phyloP scores from a whole-genome alignment of 2,113 vertebrate species.

The Peromyscus californicus region DNA sequence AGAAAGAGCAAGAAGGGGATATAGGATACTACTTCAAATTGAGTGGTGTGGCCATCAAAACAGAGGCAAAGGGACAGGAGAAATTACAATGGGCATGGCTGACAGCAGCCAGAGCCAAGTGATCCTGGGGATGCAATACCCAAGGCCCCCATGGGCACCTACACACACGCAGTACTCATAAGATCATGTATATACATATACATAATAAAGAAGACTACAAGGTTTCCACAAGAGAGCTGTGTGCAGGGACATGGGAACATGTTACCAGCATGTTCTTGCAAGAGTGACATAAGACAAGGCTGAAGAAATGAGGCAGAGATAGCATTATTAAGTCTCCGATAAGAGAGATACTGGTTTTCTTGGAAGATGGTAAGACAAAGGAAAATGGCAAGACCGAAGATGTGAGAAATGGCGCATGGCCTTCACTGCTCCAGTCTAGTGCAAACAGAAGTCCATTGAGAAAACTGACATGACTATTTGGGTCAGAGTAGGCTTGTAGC shows the following conservation, averaged over 20 bases:
- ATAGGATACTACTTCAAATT: background rate
- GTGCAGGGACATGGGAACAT: accelerated
- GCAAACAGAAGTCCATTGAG: background rate
- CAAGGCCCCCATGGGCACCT: background rate
- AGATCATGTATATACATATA: background rate
- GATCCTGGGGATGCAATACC: background rate
- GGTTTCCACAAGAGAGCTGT: background rate
- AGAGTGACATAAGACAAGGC: background rate
- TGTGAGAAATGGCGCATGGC: background rate
- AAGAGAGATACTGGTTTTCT: background rate
- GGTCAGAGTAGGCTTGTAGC: background rate
- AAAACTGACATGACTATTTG: background rate
- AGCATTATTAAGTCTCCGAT: background rate
- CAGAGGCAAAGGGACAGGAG: background rate
- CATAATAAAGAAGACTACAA: accelerated
- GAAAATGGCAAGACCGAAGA: background rate
- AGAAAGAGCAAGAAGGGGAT: background rate
- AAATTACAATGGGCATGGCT: background rate
- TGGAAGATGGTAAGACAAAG: background rate
- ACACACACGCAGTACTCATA: no score
- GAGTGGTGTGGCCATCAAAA: background rate
- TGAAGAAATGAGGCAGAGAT: background rate
- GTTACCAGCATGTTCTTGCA: background rate
- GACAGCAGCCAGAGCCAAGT: background rate
- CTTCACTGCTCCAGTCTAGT: background rate